Evolutionary conservation across 2,113 vertebrate genomes (phyloP).

Genomic region (Corapipo altera): DNA sequence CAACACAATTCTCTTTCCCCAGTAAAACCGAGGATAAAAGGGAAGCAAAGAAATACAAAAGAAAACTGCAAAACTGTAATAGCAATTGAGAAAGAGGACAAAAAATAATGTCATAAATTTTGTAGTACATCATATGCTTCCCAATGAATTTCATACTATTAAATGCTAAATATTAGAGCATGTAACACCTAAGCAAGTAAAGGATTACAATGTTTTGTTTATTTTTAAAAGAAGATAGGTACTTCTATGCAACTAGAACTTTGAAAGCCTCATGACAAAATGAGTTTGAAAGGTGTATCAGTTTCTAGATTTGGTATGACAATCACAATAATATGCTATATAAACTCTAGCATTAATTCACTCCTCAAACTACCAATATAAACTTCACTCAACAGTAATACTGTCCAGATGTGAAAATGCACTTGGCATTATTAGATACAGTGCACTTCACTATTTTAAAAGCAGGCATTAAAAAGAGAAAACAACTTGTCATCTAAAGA

Average conservation of each 20-base stretch:
- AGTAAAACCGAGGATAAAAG: neutral
- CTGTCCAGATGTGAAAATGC: neutral
- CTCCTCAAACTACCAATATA: neutral
- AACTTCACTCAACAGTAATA: neutral
- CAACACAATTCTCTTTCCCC: neutral
- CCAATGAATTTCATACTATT: neutral
- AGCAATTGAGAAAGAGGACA: neutral
- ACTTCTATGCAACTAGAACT: neutral
- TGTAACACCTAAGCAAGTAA: neutral
- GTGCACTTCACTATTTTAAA: neutral
- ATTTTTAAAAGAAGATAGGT: neutral
- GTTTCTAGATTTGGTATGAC: neutral
- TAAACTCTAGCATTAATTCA: neutral
- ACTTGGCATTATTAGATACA: neutral
- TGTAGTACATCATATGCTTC: neutral
- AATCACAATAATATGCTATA: neutral
- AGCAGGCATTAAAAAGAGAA: neutral
- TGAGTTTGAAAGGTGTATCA: neutral
- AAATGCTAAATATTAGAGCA: neutral
- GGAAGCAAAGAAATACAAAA: neutral
- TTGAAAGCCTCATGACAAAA: neutral
- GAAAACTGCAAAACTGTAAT: neutral
- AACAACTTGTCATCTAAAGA: neutral
- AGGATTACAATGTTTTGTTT: neutral
- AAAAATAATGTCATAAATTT: neutral